Base-by-base conservation (phyloP, 2,797 vertebrate species). In the Pipistrellus nathusii region DNA sequence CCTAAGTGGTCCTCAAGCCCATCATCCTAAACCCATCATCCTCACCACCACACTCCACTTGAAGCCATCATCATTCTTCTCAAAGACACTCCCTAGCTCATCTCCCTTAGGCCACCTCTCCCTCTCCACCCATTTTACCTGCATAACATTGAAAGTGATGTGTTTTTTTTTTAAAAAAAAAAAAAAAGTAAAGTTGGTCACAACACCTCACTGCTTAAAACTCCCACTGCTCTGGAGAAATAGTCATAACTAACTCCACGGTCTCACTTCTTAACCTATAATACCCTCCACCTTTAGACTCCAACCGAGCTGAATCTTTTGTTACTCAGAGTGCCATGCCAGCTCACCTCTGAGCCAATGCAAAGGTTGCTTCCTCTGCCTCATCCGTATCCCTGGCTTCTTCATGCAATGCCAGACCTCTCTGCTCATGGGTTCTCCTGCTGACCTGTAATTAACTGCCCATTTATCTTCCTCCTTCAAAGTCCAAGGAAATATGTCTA, bases 401-500 rank as follows among this genome's bases (percentile, higher is more conserved):
- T 30, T 20, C 18, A 20, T 8, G 55, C 51, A 64, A 8, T 12
- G 38, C 46, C n/a, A 2, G 10, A n/a, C 21, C 21, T 44, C 62
- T 48, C 48, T 17, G 73, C 88, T 66, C 25, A 10, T 5, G 11
- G 3, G 32, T 77, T 78, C 48, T 85, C 85, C 62, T 72, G 55
- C 48, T 75, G n/a, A 27, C 88, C 78, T 9, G 10, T 69, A 51
- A 78, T 44, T 68, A 78, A 18, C 75, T 46, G n/a, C 41, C n/a
- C 85, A 85, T 30, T 75, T 71, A 32, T 57, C 62, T 93, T 17
- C n/a, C 82, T 81, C n/a, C 69, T 94, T 90, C 38, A 64, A 69
- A 88, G 85, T 30, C 53, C 53, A 95, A 86, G 27, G 11, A 90
- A 82, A 88, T 0, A 6, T 17, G 41, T 51, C 62, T n/a, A 3